A percentile compares a stretch with the other conserved stretches of the same genome.
Conservation (phyloP, 1,140 invertebrate genomes). For the Eueides isabella region DNA sequence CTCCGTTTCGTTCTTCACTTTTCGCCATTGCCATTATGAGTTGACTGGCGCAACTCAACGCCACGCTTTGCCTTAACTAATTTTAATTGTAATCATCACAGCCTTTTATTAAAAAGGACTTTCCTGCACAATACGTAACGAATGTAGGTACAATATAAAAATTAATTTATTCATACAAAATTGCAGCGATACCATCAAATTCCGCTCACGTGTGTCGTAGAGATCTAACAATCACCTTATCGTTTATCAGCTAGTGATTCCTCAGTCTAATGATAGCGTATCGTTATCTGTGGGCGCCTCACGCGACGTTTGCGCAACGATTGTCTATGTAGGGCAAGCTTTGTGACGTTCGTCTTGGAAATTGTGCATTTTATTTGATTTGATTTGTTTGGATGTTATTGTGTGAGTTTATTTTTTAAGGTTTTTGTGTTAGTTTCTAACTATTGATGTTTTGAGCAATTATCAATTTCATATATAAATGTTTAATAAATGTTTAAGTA, state of each 20-base stretch:
- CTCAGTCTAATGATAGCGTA: conserved; percentile 35
- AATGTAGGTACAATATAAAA: background rate
- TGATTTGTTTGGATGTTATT: background rate
- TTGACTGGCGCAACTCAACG: too few relatives aligned
- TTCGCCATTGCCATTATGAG: too few relatives aligned
- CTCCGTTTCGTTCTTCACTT: too few relatives aligned
- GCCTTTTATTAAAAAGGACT: background rate
- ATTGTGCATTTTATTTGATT: background rate
- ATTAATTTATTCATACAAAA: conserved; percentile 10
- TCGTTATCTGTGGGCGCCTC: conserved; percentile 37
- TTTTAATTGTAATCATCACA: too few relatives aligned
- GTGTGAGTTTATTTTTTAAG: background rate
- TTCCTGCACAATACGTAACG: background rate
- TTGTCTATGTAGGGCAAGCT: conserved; percentile 11
- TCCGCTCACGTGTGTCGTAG: conserved; percentile 4
- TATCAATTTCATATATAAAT: too few relatives aligned
- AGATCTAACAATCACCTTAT: conserved; percentile 21
- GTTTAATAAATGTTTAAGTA: too few relatives aligned
- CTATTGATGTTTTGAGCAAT: too few relatives aligned
- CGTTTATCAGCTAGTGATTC: conserved; percentile 19
- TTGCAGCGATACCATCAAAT: background rate
- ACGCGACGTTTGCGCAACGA: conserved; percentile 39
- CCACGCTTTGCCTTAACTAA: too few relatives aligned
- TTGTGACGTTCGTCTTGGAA: background rate
- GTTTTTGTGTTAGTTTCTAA: background rate